These are phyloP conservation scores for Trichoplusia ni DNA, from an alignment of 1,140 invertebrate genomes.

Conservation along the genomic window DNA sequence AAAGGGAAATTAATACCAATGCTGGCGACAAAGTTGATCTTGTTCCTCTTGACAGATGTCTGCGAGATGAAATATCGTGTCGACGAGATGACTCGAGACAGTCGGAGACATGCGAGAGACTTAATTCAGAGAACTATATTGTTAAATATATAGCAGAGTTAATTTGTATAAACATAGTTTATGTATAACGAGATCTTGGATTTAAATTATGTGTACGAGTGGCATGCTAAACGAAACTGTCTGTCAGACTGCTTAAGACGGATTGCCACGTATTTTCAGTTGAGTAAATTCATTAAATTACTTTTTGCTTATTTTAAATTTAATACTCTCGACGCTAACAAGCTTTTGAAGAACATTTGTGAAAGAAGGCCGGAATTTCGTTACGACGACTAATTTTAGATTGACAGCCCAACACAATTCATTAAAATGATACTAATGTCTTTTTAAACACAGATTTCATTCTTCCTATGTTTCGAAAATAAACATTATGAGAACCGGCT, in stretches of 20 bases:
- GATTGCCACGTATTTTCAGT: constrained; percentile 1
- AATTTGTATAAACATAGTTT: neutral
- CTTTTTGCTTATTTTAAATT: neutral
- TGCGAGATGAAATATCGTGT: constrained; percentile 62
- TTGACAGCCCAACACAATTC: no score
- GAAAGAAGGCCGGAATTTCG: neutral
- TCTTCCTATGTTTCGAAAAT: constrained; percentile 52
- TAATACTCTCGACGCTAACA: neutral
- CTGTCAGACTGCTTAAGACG: neutral
- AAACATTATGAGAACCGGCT: constrained; percentile 54
- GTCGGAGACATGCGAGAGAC: constrained; percentile 21
- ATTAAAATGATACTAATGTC: constrained; percentile 10
- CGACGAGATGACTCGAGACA: constrained; percentile 37
- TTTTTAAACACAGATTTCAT: constrained; percentile 29
- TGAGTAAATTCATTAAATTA: neutral
- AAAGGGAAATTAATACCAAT: constrained; percentile 64
- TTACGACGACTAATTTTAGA: no score
- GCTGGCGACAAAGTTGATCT: constrained; percentile 62
- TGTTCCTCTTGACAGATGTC: constrained; percentile 65
- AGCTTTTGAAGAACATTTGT: neutral
- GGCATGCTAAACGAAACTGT: neutral
- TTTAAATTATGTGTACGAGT: constrained; percentile 12
- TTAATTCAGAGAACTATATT: constrained; percentile 31
- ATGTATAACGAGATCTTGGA: neutral
- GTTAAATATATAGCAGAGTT: constrained; percentile 3